Evolutionary conservation across 2,888 invertebrate species (phyloP).

Genomic region (Embidobia sp.): DNA sequence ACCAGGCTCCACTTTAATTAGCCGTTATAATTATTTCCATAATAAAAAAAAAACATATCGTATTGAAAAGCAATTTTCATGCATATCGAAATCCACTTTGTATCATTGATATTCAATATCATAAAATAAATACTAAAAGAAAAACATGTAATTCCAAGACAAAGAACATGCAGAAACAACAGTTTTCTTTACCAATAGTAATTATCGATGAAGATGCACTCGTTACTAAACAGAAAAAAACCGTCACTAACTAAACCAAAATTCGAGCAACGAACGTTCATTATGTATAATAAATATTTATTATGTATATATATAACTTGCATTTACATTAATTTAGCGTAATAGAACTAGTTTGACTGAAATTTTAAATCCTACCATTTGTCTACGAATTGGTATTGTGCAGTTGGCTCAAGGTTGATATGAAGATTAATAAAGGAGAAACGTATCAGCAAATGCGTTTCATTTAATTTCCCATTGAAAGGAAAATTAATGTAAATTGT

Average conservation of each 20-base stretch:
- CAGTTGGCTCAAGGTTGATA: constrained; percentile 77
- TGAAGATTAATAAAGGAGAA: constrained; percentile 53
- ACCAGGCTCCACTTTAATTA: no score
- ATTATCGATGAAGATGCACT: constrained; percentile 24
- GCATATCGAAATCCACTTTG: no score
- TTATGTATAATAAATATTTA: no score
- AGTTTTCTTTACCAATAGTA: constrained; percentile 43
- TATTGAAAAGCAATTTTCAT: no score
- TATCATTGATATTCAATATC: no score
- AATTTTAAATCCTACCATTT: constrained; percentile 45
- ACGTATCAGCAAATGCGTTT: constrained; percentile 37
- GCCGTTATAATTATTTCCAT: no score
- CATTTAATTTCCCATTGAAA: constrained; percentile 40
- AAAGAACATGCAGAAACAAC: constrained; percentile 14
- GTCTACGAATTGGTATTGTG: constrained; percentile 77
- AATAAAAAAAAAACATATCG: no score
- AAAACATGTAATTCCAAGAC: not conserved
- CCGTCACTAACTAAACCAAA: constrained; percentile 1
- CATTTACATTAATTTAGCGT: constrained; percentile 25
- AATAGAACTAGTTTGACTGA: constrained; percentile 20
- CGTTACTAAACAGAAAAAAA: constrained; percentile 12
- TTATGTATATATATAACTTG: constrained; percentile 19
- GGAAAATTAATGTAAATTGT: constrained; percentile 29
- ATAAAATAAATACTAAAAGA: no score
- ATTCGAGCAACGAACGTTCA: constrained; percentile 29